A percentile compares a stretch with the other conserved stretches of the same genome.
These are phyloP conservation scores for Bhutanitis thaidina DNA, from an alignment of 2,888 invertebrate species.

Conservation along the genomic window DNA sequence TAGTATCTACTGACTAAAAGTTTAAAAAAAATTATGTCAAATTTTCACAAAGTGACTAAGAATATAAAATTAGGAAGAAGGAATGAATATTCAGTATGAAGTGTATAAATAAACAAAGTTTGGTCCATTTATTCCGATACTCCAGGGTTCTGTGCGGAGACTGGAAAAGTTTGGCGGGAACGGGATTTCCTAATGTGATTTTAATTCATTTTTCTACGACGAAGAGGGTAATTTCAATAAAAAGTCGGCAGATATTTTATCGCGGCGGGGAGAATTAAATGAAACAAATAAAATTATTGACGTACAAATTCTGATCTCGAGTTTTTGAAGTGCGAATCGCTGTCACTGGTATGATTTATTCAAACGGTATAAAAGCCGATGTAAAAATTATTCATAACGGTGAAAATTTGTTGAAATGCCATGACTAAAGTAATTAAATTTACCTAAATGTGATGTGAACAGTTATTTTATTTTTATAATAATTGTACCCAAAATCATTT, in stretches of 20 bases:
- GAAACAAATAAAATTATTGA: slow-evolving; percentile 30
- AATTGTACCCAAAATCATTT: too few species aligned
- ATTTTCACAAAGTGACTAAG: slow-evolving; percentile 30
- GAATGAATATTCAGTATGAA: slow-evolving; percentile 75
- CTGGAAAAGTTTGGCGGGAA: slow-evolving; percentile 74
- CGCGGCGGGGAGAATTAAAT: slow-evolving; percentile 36
- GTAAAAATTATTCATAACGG: too few species aligned
- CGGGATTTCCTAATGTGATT: slow-evolving; percentile 79
- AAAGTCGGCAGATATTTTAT: slow-evolving; percentile 58
- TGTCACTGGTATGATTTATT: too few species aligned
- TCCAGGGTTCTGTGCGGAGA: slow-evolving; percentile 65
- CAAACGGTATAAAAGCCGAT: too few species aligned
- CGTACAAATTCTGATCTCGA: slow-evolving; percentile 21
- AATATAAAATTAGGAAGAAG: slow-evolving; percentile 62
- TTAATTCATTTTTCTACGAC: slow-evolving; percentile 75
- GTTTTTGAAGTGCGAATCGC: not conserved
- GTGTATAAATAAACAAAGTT: slow-evolving; percentile 77
- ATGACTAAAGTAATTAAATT: too few species aligned
- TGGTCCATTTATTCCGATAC: slow-evolving; percentile 78
- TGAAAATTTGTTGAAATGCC: too few species aligned
- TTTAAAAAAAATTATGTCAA: too few species aligned
- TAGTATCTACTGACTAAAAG: too few species aligned
- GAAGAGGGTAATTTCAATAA: slow-evolving; percentile 72
- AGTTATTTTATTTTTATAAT: too few species aligned
- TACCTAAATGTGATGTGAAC: too few species aligned